These are phyloP conservation scores for Condylura cristata DNA, from an alignment of 2,113 vertebrate genomes.

Conservation along the genomic window DNA sequence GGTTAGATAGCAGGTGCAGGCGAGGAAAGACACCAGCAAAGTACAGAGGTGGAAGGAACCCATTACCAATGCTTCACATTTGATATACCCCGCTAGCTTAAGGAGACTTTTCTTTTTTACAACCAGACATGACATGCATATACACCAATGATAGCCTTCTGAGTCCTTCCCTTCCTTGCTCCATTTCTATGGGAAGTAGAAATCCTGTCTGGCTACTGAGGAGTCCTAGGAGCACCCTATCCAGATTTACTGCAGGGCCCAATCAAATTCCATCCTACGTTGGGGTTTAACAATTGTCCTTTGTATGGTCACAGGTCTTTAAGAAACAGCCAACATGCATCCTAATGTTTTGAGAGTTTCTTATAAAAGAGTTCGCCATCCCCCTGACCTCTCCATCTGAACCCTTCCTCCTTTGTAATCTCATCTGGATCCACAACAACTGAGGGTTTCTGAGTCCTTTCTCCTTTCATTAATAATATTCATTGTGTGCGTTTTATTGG, in stretches of 20 bases:
- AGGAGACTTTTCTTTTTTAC: background rate
- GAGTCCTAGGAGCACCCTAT: background rate
- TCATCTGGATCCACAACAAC: background rate
- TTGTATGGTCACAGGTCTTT: background rate
- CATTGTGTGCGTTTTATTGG: background rate
- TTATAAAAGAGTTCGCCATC: background rate
- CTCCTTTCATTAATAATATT: background rate
- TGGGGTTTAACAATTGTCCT: background rate
- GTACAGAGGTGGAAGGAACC: background rate
- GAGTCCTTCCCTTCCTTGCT: background rate
- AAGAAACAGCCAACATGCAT: background rate
- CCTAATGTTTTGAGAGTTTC: background rate
- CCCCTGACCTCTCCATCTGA: background rate
- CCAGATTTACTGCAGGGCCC: background rate
- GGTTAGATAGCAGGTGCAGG: background rate
- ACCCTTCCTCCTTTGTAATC: slow-evolving; percentile 10
- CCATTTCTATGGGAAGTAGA: background rate
- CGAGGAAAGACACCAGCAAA: background rate
- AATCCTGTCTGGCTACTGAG: background rate
- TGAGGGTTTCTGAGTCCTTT: background rate
- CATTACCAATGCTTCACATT: too few relatives aligned
- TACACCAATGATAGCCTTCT: too few relatives aligned
- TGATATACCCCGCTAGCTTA: too few relatives aligned
- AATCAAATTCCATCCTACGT: background rate
- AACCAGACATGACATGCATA: background rate